Evolutionary conservation across 1,140 invertebrate genomes (phyloP), one percentile per base, ranked within the genome.

Genomic region (Latrodectus geometricus): DNA sequence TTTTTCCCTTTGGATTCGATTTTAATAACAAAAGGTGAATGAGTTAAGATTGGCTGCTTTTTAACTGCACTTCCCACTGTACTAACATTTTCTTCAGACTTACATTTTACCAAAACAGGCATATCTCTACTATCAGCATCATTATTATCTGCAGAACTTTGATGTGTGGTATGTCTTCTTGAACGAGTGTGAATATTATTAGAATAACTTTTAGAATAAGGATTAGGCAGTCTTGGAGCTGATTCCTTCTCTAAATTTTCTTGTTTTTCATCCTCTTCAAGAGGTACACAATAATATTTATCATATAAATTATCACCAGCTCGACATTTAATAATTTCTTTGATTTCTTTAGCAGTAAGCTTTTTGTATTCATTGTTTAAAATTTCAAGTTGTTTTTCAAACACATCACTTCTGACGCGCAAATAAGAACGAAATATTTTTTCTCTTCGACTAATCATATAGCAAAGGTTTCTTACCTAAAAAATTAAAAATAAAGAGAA

Each of bases 401-500:
- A 98, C 5, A 97, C 97, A 91, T 97, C 96, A 90, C 98, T 97
- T 61, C 97, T 94, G 89, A 96, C 93, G 87, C 95, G 94, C 90
- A 97, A 95, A 90, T 96, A 96, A 17, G 96, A 95, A 4, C 96
- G 93, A 56, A 96, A 97, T 4, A 98, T 92, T 90, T 99, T 99
- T 91, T 99, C 97, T 75, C 97, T 92, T 88, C 97, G 93, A 90
- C 95, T 96, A 11, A 99, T 97, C 97, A 99, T 99, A 90, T 99
- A 99, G 91, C 97, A 98, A 50, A 99, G 92, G 92, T 99, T 99
- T 17, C 98, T 94, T 11, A 98, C 94, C 93, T 94, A 9, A 74
- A 66, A 91, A 91, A 80, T 54, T 2, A 61, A 61, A 2, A 61
- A 61, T 4, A 61, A 14, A 35, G 5, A 5, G 5, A 35, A 35